Base-by-base conservation (phyloP, 2,113 vertebrate species). In the Corydoras maculifer region DNA sequence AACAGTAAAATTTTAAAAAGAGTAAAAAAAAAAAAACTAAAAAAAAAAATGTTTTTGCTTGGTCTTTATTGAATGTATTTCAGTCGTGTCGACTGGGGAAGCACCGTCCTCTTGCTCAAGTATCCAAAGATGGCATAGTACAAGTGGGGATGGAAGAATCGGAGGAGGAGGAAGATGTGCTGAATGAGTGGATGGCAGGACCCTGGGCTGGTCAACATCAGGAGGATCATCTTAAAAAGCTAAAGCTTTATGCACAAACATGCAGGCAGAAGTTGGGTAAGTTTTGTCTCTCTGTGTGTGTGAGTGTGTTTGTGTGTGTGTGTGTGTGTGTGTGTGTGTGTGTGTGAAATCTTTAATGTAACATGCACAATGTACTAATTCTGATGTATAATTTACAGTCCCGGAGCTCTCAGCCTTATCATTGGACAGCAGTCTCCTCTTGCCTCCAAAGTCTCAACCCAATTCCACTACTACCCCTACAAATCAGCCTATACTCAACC, bases 71-170 rank as follows among this genome's bases (percentile, higher is more conserved):
- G 18, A 25, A 25, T 81, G 82, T 58, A 65, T 74, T 75, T 60
- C 79, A 99, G 96, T 96, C 94, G 74, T 98, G 96, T 76, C 91
- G 93, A 1, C 92, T 99, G 14, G 96, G 96, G 60, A 94, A 98
- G 85, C 96, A 99, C 83, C 92, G 95, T 72, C 95, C 96, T 50
- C 91, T 99, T 82, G 91, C 92, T 82, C 96, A 92, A 84, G 92
- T 97, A 81, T 91, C 95, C 62, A 89, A 89, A n/a, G 96, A 98
- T 10, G 96, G 96, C 10, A 89, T 98, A 9, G 87, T 98, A 80
- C 90, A 81, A 0, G 94, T 98, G 73, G 95, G 94, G 1, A 84
- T 86, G 77, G 88, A 82, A 0, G 84, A 84, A 81, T 84, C 88
- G 1, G 90, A 90, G 67, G 90, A 92, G 8, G 91, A 91, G 75